These are phyloP conservation scores for Maniola hyperantus DNA, from an alignment of 2,888 invertebrate species.

Conservation along the genomic window DNA sequence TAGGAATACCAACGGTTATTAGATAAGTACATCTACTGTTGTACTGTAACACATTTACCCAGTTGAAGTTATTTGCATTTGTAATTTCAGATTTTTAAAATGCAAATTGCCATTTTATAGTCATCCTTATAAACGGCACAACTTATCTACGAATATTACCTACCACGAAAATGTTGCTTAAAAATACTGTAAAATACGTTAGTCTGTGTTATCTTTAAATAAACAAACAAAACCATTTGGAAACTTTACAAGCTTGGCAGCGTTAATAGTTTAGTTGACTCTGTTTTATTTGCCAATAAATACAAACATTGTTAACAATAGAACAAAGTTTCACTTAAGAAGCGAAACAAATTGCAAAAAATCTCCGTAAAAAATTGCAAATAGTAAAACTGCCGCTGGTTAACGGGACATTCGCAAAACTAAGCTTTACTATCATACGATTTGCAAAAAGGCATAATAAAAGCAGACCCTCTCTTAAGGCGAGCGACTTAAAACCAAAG, in stretches of 20 bases:
- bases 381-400: constrained; percentile 26
- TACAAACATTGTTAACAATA: constrained; percentile 25
- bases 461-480: constrained; percentile 25
- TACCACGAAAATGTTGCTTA: not conserved
- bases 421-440: constrained; percentile 19
- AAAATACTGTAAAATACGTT: not conserved
- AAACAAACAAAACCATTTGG: constrained; percentile 9
- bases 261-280: constrained; percentile 16
- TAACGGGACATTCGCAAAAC: constrained; percentile 31
- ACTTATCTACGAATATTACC: not conserved
- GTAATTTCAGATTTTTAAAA: not conserved
- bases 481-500: constrained; percentile 27
- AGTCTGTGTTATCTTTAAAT: not conserved
- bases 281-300: constrained; percentile 25
- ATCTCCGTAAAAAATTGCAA: constrained; percentile 15
- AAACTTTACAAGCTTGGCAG: constrained; percentile 21
- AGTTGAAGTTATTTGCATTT: not conserved
- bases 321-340: constrained; percentile 21
- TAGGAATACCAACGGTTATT: too few relatives aligned
- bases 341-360: constrained; percentile 21
- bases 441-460: constrained; percentile 29
- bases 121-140: not conserved
- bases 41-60: not conserved
- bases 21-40: not conserved
- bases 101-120: not conserved